These are phyloP conservation scores for Rhabdophis nuchalis DNA, from an alignment of 2,797 vertebrate genomes.

Conservation along the genomic window DNA sequence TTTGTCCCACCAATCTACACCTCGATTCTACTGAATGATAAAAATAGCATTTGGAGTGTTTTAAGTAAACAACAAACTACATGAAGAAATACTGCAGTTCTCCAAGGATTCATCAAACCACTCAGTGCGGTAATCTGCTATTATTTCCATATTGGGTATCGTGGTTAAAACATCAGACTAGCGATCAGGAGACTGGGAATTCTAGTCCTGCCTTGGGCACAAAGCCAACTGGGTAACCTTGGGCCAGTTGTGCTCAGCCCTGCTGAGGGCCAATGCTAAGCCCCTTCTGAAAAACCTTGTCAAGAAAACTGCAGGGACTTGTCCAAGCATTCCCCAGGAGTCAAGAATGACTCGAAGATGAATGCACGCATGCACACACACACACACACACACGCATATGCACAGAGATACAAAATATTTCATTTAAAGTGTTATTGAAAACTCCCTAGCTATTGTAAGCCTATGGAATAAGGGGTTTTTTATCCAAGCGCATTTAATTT, in stretches of 20 bases:
- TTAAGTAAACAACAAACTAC: not conserved
- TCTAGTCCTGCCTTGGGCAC: not conserved
- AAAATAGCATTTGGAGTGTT: not conserved
- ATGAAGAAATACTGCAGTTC: not conserved
- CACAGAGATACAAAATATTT: not conserved
- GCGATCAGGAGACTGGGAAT: not conserved
- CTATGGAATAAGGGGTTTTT: not conserved
- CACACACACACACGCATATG: too few relatives aligned
- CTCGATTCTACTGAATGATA: not conserved
- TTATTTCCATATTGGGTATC: not conserved
- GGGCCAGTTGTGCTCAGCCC: not conserved
- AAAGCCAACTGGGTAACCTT: not conserved
- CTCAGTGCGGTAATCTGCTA: too few relatives aligned
- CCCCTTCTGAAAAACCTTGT: not conserved
- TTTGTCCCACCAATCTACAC: not conserved
- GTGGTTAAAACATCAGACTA: not conserved
- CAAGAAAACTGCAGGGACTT: not conserved
- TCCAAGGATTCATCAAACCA: not conserved
- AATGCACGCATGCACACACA: too few relatives aligned
- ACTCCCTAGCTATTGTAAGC: not conserved
- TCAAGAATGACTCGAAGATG: not conserved
- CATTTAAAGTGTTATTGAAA: not conserved
- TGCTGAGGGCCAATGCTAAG: not conserved
- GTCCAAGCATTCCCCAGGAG: not conserved
- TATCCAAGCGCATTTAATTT: not conserved